Base-by-base conservation (phyloP, 2,797 vertebrate species). In the Hoplostethus mediterraneus region DNA sequence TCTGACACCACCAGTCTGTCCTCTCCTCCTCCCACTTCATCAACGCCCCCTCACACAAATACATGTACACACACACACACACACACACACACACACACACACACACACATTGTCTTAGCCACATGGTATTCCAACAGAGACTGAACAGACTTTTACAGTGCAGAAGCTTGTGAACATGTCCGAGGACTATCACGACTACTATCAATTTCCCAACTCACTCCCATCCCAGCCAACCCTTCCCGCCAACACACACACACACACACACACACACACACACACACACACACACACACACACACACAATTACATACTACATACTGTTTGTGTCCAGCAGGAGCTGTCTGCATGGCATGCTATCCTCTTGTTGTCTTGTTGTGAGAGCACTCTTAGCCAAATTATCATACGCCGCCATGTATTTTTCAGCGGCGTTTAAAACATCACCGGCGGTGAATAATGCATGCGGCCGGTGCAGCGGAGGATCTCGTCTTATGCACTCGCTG, bases 351-450 rank as follows among this genome's bases (percentile, higher is more conserved):
- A 79, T 81, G 77, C 82, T 78, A 73, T 75, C 71, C 88, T 86
- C 95, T 93, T 95, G 95, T 94, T 95, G 94, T 95, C 89, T 82
- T 86, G 89, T 87, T 89, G 89, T 89, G 92, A 94, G 94, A 94
- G 94, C 89, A 67, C 71, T 81, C 60, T 16, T 57, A 71, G 91
- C 85, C 85, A 83, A 90, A 98, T 98, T 97, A 98, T 96, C 97
- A 97, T 98, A 97, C 95, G 95, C 96, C 94, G 93, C 94, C 88
- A 96, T 98, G 96, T 97, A 98, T 97, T 96, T 98, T 98, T 98
- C 95, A 97, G 94, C 92, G 94, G 94, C 92, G 84, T 97, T 97
- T 97, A 96, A 97, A 96, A 96, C 94, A 95, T 96, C 96, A 96
- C 94, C 91, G 90, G 88, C 92, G 88, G 86, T 98, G 95, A 97